These are phyloP conservation scores for Moxostoma hubbsi DNA, from an alignment of 2,797 vertebrate species.

Conservation along the genomic window DNA sequence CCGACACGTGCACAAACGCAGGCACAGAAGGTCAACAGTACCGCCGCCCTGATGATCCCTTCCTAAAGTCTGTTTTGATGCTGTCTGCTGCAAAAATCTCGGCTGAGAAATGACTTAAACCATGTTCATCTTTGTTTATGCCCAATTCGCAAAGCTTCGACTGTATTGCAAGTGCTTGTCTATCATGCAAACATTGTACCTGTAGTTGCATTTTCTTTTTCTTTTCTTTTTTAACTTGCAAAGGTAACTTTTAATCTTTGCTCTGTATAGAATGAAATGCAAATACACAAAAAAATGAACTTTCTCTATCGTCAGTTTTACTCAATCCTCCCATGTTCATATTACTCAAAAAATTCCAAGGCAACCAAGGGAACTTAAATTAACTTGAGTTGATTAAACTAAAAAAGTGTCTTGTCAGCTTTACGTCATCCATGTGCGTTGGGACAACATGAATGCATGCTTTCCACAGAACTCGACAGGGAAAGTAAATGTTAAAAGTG, in stretches of 20 bases:
- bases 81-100: background rate
- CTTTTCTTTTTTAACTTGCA: background rate
- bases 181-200: constrained; percentile 33
- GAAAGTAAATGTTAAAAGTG: no score
- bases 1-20: constrained; percentile 27
- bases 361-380: no score
- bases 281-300: background rate
- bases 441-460: no score
- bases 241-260: constrained; percentile 22
- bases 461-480: no score
- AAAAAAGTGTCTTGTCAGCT: no score
- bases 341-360: no score
- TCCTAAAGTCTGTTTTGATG: constrained; percentile 29
- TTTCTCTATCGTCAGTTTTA: no score
- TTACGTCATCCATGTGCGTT: no score
- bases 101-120: constrained; percentile 1
- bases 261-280: constrained; percentile 45
- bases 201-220: constrained; percentile 23
- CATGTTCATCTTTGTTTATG: constrained; percentile 7
- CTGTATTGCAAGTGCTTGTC: constrained; percentile 38
- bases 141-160: constrained; percentile 15
- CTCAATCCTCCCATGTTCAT: no score
- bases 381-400: no score
- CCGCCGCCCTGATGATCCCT: constrained; percentile 3
- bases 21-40: constrained; percentile 38